Percentiles rank a stretch among this genome's conserved stretches.
These are phyloP conservation scores for Microhierax caerulescens DNA, from an alignment of 2,797 vertebrate species.

Conservation along the genomic window DNA sequence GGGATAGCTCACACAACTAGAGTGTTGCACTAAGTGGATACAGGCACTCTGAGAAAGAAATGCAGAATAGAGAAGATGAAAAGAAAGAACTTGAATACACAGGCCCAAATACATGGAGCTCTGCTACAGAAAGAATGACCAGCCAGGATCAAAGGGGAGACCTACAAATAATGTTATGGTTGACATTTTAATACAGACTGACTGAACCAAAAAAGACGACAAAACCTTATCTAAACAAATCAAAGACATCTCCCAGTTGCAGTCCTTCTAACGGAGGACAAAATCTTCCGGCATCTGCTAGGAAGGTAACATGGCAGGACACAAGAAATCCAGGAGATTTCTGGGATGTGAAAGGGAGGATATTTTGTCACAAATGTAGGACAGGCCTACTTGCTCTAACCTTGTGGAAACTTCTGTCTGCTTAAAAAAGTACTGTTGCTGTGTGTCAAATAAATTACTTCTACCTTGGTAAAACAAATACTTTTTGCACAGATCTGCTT, in stretches of 20 bases:
- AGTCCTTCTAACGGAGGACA: neutral
- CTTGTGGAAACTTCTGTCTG: neutral
- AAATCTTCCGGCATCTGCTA: neutral
- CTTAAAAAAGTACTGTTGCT: neutral
- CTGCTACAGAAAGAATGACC: neutral
- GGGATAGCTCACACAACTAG: neutral
- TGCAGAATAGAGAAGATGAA: neutral
- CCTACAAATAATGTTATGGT: accelerated
- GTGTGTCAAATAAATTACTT: neutral
- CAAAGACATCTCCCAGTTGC: neutral
- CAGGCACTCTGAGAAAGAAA: neutral
- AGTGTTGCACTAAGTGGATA: neutral
- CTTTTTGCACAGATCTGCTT: neutral
- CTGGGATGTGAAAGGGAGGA: neutral
- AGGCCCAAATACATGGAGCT: neutral
- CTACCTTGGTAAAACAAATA: neutral
- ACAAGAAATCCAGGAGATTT: neutral
- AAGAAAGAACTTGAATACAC: neutral
- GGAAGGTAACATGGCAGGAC: neutral
- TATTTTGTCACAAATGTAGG: neutral
- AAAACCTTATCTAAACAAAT: neutral
- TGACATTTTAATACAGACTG: neutral
- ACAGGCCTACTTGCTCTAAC: neutral
- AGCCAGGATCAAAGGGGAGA: neutral
- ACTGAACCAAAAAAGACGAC: neutral